Evolutionary conservation across 2,888 invertebrate genomes (phyloP).

Genomic region (Abrostola tripartita): DNA sequence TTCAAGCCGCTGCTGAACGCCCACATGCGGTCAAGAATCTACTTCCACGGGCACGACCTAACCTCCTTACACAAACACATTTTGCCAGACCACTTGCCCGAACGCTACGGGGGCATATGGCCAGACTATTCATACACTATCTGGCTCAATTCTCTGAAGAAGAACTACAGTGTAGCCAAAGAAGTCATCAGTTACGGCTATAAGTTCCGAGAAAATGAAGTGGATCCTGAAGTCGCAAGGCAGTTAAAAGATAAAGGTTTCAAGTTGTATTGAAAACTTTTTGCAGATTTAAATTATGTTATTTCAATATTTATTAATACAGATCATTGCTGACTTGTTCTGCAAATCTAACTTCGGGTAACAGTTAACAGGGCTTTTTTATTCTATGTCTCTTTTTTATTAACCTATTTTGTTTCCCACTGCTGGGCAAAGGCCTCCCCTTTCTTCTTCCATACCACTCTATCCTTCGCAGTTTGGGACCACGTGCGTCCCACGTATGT

Average conservation of each 20-base stretch:
- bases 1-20: constrained; percentile 93
- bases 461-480: too few relatives aligned
- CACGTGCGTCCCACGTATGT: too few relatives aligned
- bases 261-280: constrained; percentile 62
- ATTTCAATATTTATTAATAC: too few relatives aligned
- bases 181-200: constrained; percentile 90
- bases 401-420: too few relatives aligned
- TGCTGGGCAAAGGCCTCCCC: too few relatives aligned
- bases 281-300: too few relatives aligned
- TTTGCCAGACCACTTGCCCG: constrained; percentile 91
- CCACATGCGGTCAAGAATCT: constrained; percentile 90
- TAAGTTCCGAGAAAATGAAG: constrained; percentile 83
- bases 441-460: too few relatives aligned
- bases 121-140: constrained; percentile 92
- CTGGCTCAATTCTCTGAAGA: constrained; percentile 91
- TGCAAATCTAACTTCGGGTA: too few relatives aligned
- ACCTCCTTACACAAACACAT: constrained; percentile 93
- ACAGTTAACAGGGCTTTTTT: too few relatives aligned
- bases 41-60: constrained; percentile 92
- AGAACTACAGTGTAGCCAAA: constrained; percentile 88
- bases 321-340: too few relatives aligned
- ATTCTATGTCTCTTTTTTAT: too few relatives aligned
- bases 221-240: constrained; percentile 74
- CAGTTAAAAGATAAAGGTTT: constrained; percentile 76
- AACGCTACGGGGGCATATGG: constrained; percentile 91